These are phyloP conservation scores for Puma concolor DNA, from an alignment of 2,113 vertebrate species.

Conservation along the genomic window DNA sequence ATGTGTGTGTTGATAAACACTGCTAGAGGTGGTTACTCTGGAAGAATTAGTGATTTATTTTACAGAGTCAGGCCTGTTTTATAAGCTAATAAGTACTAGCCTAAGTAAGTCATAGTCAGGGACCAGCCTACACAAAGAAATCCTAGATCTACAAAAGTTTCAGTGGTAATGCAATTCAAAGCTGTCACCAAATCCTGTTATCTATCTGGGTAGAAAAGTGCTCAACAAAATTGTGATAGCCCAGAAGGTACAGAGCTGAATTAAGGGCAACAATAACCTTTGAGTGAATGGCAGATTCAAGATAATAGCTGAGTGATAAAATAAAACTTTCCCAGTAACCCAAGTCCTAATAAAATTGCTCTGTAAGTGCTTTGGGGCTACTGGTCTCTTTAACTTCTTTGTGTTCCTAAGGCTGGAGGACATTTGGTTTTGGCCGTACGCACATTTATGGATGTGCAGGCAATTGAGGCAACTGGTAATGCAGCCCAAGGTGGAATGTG, in stretches of 20 bases:
- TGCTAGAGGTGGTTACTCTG: neutral
- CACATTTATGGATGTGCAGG: neutral
- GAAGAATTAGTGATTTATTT: conserved; percentile 60
- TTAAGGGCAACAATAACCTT: conserved; percentile 58
- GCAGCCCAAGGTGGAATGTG: neutral
- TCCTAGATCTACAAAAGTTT: conserved; percentile 43
- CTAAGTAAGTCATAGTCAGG: conserved; percentile 38
- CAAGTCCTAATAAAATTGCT: conserved; percentile 52
- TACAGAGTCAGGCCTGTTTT: conserved; percentile 29
- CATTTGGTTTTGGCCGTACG: neutral
- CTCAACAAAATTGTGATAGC: conserved; percentile 37
- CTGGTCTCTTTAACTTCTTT: neutral
- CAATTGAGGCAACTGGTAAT: neutral
- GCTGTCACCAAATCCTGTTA: conserved; percentile 75
- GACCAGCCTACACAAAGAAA: conserved; percentile 58
- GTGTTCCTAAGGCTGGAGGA: neutral
- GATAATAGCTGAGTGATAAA: conserved; percentile 74
- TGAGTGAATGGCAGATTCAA: conserved; percentile 56
- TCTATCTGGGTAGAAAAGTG: conserved; percentile 49
- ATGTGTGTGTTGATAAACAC: conserved; percentile 47
- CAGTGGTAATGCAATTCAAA: conserved; percentile 56
- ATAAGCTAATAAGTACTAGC: conserved; percentile 36
- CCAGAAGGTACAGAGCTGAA: conserved; percentile 49
- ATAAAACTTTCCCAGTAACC: conserved; percentile 72
- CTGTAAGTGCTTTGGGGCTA: neutral